Conservation (phyloP, 2,113 vertebrate genomes). For the Noctilio leporinus region DNA sequence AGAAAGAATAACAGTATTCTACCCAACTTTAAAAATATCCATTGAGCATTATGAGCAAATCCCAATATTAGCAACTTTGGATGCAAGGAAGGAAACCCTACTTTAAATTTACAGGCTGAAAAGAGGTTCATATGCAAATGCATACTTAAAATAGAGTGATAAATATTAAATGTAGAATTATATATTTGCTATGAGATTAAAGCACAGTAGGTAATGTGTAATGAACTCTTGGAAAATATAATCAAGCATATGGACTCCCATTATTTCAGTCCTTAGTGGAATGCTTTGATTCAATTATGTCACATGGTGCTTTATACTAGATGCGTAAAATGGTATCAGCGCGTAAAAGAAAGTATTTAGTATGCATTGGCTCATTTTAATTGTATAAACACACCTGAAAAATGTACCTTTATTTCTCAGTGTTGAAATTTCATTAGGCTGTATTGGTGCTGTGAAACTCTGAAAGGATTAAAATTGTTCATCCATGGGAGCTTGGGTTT, state of each 20-base stretch:
- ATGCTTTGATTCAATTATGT: slow-evolving; percentile 52
- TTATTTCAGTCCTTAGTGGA: slow-evolving; percentile 44
- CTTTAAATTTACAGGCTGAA: slow-evolving; percentile 11
- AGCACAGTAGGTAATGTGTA: slow-evolving; percentile 44
- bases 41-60: not conserved
- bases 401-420: slow-evolving; percentile 14
- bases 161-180: slow-evolving; percentile 46
- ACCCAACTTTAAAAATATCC: not conserved
- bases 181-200: slow-evolving; percentile 33
- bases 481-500: not conserved
- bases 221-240: slow-evolving; percentile 47
- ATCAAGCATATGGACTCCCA: slow-evolving; percentile 46
- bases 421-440: slow-evolving; percentile 39
- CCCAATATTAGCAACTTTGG: not conserved
- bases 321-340: slow-evolving; percentile 35
- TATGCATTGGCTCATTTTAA: slow-evolving; percentile 31
- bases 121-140: not conserved
- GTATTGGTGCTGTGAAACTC: slow-evolving; percentile 16
- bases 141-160: slow-evolving; percentile 29
- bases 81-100: not conserved
- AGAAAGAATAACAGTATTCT: not conserved
- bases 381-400: slow-evolving; percentile 41
- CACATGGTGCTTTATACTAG: not conserved
- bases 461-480: slow-evolving; percentile 29
- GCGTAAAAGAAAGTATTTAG: slow-evolving; percentile 45